Evolutionary conservation across 2,888 invertebrate genomes (phyloP).

Genomic region (Mystacides longicornis): DNA sequence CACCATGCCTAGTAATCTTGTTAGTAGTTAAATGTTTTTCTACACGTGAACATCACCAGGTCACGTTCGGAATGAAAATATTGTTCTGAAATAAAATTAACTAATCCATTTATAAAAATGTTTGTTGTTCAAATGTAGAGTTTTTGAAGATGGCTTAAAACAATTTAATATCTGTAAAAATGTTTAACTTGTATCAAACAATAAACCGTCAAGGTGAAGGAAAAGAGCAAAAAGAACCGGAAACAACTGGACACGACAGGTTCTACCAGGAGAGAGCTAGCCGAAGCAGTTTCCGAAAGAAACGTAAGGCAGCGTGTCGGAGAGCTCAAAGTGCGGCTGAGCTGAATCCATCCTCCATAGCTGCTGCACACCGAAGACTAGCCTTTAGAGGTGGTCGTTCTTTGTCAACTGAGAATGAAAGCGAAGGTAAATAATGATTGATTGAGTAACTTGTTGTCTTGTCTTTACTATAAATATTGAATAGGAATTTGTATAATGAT

Average conservation of each 20-base stretch:
- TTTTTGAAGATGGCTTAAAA: neutral
- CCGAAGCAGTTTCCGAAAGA: constrained; percentile 46
- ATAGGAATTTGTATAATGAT: too few relatives aligned
- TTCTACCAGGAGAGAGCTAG: constrained; percentile 64
- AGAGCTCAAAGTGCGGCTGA: constrained; percentile 64
- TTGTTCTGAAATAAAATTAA: neutral
- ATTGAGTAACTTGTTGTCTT: too few relatives aligned
- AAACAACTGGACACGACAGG: constrained; percentile 73
- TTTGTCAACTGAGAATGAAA: constrained; percentile 58
- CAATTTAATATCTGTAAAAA: constrained; percentile 33
- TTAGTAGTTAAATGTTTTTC: neutral
- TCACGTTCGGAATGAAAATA: neutral
- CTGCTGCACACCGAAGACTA: constrained; percentile 56
- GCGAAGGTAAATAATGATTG: too few relatives aligned
- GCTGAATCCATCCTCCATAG: constrained; percentile 54
- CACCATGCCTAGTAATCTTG: neutral
- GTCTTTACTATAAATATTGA: too few relatives aligned
- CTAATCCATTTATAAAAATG: neutral
- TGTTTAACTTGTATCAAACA: constrained; percentile 73
- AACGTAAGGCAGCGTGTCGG: constrained; percentile 52
- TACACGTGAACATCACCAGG: neutral
- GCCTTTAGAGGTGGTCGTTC: constrained; percentile 53
- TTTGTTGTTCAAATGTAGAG: neutral
- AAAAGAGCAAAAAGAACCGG: constrained; percentile 47
- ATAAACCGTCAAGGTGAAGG: constrained; percentile 53